Evolutionary conservation across 2,113 vertebrate species (phyloP).

Genomic region (Carollia perspicillata): DNA sequence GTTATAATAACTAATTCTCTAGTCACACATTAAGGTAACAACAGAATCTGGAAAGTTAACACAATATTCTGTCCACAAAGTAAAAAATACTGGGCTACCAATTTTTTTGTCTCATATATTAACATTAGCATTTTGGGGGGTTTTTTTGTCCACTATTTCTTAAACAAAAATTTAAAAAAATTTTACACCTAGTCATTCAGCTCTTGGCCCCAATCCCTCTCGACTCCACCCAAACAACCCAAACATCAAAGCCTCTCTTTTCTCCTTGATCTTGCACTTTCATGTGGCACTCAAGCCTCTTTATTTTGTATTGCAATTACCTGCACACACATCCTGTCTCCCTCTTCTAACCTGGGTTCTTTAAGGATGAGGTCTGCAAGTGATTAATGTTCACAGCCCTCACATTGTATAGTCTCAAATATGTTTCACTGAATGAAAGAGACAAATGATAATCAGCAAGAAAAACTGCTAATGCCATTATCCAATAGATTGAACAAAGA

Average conservation of each 20-base stretch:
- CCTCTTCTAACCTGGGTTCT: background rate
- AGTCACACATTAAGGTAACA: conserved; percentile 16
- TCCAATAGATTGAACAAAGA: background rate
- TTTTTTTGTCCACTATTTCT: background rate
- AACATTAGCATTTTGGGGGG: background rate
- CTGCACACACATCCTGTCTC: background rate
- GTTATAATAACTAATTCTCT: background rate
- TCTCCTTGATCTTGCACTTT: background rate
- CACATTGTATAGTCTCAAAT: background rate
- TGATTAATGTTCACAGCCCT: conserved; percentile 8
- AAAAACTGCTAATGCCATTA: background rate
- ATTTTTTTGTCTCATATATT: background rate
- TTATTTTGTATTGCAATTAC: background rate
- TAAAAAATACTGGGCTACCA: background rate
- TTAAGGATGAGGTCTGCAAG: conserved; percentile 9
- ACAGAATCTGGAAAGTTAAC: conserved; percentile 4
- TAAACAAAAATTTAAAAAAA: background rate
- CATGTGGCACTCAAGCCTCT: conserved; percentile 5
- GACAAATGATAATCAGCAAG: background rate
- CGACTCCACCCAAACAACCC: background rate
- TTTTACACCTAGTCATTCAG: background rate
- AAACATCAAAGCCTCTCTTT: background rate
- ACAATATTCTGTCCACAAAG: background rate
- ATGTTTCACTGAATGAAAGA: conserved; percentile 19
- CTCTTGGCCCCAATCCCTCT: background rate